Percentiles rank a stretch among this genome's conserved stretches.
Evolutionary conservation across 1,140 invertebrate species (phyloP).

Genomic region (Calephelis virginiensis): DNA sequence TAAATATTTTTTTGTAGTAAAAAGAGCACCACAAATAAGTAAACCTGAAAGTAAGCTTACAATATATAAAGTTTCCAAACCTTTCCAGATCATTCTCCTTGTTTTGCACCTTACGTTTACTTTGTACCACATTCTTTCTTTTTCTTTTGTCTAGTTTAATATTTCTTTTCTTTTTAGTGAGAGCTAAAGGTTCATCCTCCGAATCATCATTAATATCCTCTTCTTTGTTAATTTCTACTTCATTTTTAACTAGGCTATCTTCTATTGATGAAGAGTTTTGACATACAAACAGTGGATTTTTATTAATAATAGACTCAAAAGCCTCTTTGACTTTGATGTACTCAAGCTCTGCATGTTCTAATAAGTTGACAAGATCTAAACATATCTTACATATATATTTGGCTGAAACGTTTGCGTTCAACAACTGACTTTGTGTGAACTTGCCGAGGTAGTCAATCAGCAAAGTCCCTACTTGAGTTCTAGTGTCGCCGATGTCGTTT

Average conservation of each 20-base stretch:
- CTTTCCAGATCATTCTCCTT: constrained; percentile 30
- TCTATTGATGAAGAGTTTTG: constrained; percentile 31
- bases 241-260: constrained; percentile 45
- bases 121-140: constrained; percentile 40
- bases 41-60: not conserved
- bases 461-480: constrained; percentile 46
- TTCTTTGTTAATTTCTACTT: constrained; percentile 31
- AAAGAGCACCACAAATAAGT: not conserved
- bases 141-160: constrained; percentile 52
- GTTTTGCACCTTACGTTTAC: constrained; percentile 42
- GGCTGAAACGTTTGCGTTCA: constrained; percentile 31
- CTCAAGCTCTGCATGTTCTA: constrained; percentile 61
- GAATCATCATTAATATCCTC: constrained; percentile 51
- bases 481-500: constrained; percentile 44
- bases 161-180: constrained; percentile 56
- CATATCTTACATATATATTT: constrained; percentile 62
- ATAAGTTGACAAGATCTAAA: constrained; percentile 56
- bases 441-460: constrained; percentile 51
- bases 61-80: constrained; percentile 17
- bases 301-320: constrained; percentile 61
- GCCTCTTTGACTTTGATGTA: constrained; percentile 60
- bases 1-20: no score
- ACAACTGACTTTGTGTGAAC: constrained; percentile 44
- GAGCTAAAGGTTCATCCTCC: constrained; percentile 67
- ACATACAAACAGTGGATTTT: constrained; percentile 58